These are phyloP conservation scores for Microtus obscurus DNA, from an alignment of 2,797 vertebrate species.

Conservation along the genomic window DNA sequence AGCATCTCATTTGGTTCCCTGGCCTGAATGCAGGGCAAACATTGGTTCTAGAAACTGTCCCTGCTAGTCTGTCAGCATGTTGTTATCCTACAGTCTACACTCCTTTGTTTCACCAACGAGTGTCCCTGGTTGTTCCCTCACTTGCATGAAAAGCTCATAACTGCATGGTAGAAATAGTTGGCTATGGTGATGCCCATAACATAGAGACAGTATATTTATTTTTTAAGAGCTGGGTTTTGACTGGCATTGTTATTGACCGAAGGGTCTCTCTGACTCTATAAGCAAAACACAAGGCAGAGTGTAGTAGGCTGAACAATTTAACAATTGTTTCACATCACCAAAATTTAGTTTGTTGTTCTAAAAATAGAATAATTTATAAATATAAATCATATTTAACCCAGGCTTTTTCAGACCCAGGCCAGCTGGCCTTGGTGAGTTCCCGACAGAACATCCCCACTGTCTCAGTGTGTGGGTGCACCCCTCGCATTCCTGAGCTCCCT, in stretches of 20 bases:
- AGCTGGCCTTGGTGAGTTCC: too few relatives aligned
- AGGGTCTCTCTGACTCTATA: background rate
- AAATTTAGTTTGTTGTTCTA: background rate
- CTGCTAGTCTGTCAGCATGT: background rate
- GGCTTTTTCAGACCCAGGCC: too few relatives aligned
- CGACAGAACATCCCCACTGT: too few relatives aligned
- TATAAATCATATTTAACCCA: background rate
- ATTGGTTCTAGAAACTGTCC: background rate
- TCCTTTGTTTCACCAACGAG: background rate
- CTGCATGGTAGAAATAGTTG: background rate
- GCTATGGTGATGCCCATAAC: background rate
- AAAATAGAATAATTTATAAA: conserved; percentile 1
- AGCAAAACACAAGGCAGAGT: background rate
- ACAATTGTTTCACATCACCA: background rate
- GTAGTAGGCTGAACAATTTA: background rate
- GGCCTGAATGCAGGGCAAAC: background rate
- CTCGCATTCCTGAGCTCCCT: too few relatives aligned
- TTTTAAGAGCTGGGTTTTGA: background rate
- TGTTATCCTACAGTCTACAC: background rate
- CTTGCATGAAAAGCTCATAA: background rate
- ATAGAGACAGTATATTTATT: background rate
- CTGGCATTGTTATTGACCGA: background rate
- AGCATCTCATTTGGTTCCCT: background rate
- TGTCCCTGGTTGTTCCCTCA: background rate
- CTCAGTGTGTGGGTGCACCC: too few relatives aligned